phyloP scores from a whole-genome alignment of 2,888 invertebrate species.

The Lithosia quadra region DNA sequence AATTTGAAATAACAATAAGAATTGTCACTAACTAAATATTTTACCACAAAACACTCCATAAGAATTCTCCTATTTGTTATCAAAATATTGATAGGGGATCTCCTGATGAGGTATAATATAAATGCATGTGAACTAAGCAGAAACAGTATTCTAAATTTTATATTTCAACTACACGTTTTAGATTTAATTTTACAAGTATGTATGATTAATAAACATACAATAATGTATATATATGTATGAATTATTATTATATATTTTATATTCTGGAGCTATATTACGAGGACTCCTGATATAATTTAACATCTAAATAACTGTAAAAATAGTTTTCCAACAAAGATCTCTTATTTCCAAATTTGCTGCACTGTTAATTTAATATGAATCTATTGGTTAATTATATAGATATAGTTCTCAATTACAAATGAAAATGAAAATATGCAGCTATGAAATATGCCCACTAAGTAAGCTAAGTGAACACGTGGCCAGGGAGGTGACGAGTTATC shows the following conservation, averaged over 20 bases:
- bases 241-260: constrained; percentile 51
- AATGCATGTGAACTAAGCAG: constrained; percentile 58
- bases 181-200: constrained; percentile 54
- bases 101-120: constrained; percentile 51
- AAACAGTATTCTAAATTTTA: constrained; percentile 53
- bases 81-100: constrained; percentile 42
- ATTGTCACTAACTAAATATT: constrained; percentile 44
- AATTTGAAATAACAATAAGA: constrained; percentile 29
- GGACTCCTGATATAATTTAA: constrained; percentile 56
- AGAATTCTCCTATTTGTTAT: constrained; percentile 38
- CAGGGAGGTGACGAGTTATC: background rate
- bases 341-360: constrained; percentile 45
- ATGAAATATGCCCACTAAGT: background rate
- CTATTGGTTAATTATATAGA: background rate
- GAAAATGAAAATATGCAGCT: constrained; percentile 8
- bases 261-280: constrained; percentile 56
- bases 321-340: constrained; percentile 62
- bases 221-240: constrained; percentile 40
- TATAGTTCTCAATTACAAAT: constrained; percentile 25
- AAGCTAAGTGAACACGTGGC: background rate
- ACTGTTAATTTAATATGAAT: constrained; percentile 32
- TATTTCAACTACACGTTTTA: constrained; percentile 48
- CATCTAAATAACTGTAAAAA: constrained; percentile 60
- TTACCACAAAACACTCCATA: constrained; percentile 35
- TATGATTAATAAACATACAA: constrained; percentile 54